Conservation (phyloP, 2,888 invertebrate species). For the Spodoptera littoralis region DNA sequence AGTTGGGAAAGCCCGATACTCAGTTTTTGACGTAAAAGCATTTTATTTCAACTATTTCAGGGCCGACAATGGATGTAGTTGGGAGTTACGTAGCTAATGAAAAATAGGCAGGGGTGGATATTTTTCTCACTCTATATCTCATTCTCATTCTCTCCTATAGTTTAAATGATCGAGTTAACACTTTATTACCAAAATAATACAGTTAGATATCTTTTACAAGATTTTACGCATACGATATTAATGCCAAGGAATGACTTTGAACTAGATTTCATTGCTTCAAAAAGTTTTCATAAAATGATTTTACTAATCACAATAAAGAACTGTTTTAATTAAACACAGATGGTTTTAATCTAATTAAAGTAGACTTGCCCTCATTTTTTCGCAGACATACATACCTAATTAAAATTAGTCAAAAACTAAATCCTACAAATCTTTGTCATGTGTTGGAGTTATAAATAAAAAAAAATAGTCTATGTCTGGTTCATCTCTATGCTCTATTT, state of each 20-base stretch:
- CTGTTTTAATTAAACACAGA: background rate
- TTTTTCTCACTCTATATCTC: no score
- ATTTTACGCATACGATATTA: no score
- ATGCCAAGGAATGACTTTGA: no score
- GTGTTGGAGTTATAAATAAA: background rate
- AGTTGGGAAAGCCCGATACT: background rate
- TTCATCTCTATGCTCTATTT: constrained; percentile 1
- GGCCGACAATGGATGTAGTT: background rate
- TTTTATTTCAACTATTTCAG: constrained; percentile 8
- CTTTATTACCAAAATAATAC: no score
- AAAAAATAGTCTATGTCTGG: no score
- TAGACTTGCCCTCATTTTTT: background rate
- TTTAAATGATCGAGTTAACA: no score
- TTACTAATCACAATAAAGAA: background rate
- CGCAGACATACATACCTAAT: background rate
- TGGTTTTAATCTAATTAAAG: constrained; percentile 7
- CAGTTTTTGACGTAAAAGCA: background rate
- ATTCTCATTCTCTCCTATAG: no score
- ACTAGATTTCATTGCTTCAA: no score
- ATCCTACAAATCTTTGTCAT: background rate
- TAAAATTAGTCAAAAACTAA: no score
- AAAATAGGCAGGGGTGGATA: no score
- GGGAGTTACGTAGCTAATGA: constrained; percentile 7
- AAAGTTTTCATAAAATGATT: no score
- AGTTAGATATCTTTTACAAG: no score